Evolutionary conservation across 2,797 vertebrate genomes (phyloP), one percentile per base, ranked within the genome.

Genomic region (Gadopsis marmoratus): DNA sequence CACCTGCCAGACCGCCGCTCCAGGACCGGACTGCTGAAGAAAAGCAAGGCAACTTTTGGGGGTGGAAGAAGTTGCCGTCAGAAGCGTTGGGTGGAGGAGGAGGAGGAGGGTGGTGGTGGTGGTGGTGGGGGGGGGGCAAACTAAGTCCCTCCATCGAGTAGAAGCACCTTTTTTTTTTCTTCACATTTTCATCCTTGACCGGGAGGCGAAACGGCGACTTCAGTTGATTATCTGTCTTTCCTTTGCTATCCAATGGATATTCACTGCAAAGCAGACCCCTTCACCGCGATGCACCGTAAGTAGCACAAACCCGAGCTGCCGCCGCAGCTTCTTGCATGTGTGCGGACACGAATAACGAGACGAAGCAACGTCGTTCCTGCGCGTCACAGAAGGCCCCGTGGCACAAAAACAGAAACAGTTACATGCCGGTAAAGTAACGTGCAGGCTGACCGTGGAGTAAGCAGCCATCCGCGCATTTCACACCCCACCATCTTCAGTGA

Each of bases 181-280:
- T 88, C 83, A 78, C 89, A 74, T 88, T 92, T 92, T 87, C 89
- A 89, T 81, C 88, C 88, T 85, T 64, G 88, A 86, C 82, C 87
- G 89, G 89, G 96, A 96, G 97, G 96, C 97, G 98, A 98, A 94
- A 98, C 98, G 98, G 98, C 98, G 97, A 96, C 97, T 95, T 98
- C 97, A 95, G 97, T 97, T 95, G 97, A 98, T 96, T 97, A 97
- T 95, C 97, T 97, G 82, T 97, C 98, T 95, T 98, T 99, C 95
- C 96, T 99, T 95, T 97, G 97, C 96, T 96, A 97, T 97, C 97
- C 97, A 95, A 99, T 99, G 98, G 98, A 99, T 97, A 98, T 99
- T 97, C 98, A 99, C 96, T 99, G 98, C 97, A 99, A 99, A 95
- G 97, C 97, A 95, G 98, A 99, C 89, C 98, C 97, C 86, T 99